A percentile compares a stretch with the other conserved stretches of the same genome.
phyloP scores from a whole-genome alignment of 2,888 invertebrate species.

The Cinara cedri region DNA sequence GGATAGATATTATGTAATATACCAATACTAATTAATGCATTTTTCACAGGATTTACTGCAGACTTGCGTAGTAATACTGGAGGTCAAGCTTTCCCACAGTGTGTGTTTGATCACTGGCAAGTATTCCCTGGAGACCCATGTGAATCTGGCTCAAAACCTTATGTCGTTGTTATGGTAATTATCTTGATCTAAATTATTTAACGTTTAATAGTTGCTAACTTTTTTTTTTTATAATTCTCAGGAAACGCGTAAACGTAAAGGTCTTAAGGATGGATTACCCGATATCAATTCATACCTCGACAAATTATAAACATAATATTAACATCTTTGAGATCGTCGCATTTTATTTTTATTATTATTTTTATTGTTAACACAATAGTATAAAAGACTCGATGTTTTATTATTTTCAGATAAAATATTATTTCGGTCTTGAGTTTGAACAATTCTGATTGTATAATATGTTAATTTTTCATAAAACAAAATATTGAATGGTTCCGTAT shows the following conservation, averaged over 20 bases:
- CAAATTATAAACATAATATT: constrained; percentile 82
- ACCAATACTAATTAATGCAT: neutral
- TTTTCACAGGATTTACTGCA: constrained; percentile 80
- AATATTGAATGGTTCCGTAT: neutral
- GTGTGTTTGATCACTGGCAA: constrained; percentile 99
- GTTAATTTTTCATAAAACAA: constrained; percentile 4
- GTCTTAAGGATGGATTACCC: constrained; percentile 97
- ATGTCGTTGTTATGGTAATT: constrained; percentile 76
- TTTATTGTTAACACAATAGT: constrained; percentile 55
- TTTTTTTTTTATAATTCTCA: constrained; percentile 63
- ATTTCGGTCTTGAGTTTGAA: constrained; percentile 36
- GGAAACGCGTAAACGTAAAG: constrained; percentile 98
- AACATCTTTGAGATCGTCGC: constrained; percentile 27
- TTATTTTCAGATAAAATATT: constrained; percentile 32
- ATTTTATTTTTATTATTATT: constrained; percentile 52
- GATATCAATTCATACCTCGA: constrained; percentile 94
- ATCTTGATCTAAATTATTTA: constrained; percentile 23
- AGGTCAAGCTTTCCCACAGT: constrained; percentile 99
- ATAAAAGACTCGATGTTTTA: constrained; percentile 17
- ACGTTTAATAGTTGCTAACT: constrained; percentile 17
- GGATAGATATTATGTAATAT: neutral
- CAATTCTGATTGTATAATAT: constrained; percentile 32
- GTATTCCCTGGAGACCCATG: constrained; percentile 93
- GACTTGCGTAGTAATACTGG: constrained; percentile 96
- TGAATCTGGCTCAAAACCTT: constrained; percentile 78